phyloP scores from a whole-genome alignment of 35 echinoderm and acorn worm species.

The Apostichopus californicus region DNA sequence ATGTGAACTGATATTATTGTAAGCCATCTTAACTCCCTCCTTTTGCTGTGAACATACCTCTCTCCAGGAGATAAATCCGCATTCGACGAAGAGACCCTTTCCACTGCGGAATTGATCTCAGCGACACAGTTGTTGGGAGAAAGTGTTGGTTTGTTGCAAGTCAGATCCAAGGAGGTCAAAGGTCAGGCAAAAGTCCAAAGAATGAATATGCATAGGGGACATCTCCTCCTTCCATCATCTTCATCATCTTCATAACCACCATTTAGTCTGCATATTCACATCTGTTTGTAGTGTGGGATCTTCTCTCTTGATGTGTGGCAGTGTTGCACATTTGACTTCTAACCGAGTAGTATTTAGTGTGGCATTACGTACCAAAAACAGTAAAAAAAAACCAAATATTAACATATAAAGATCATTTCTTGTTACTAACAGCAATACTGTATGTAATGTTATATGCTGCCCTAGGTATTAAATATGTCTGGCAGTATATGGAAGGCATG shows the following conservation, averaged over 20 bases:
- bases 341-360: no score
- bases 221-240: background rate
- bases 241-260: background rate
- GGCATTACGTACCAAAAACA: no score
- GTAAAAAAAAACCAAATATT: no score
- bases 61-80: conserved; percentile 27
- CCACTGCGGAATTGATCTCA: conserved; percentile 21
- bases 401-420: no score
- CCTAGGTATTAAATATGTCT: no score
- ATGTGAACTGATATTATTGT: no score
- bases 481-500: no score
- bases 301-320: no score
- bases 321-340: no score
- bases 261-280: background rate
- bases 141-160: conserved; percentile 29
- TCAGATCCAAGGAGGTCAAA: conserved; percentile 45
- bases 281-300: background rate
- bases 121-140: conserved; percentile 16
- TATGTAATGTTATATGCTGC: no score
- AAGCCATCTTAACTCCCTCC: background rate
- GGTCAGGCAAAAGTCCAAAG: conserved; percentile 1
- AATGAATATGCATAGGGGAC: background rate
- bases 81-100: conserved; percentile 7
- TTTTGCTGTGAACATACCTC: conserved; percentile 30
- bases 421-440: no score